phyloP scores from a whole-genome alignment of 2,888 invertebrate genomes.

The Stenodema calcarata region DNA sequence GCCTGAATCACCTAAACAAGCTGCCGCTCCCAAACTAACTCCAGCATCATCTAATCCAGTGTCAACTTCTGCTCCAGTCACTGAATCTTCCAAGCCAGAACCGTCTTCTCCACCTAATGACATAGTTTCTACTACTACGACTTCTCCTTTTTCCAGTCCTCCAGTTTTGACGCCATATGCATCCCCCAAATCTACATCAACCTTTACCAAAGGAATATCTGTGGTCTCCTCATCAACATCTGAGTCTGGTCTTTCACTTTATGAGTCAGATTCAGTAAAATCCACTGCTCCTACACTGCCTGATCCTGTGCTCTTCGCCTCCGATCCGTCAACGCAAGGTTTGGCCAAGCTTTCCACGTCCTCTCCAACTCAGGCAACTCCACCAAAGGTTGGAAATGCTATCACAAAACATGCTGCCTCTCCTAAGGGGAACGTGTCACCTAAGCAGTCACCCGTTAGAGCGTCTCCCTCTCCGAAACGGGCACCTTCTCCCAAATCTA shows the following conservation, averaged over 20 bases:
- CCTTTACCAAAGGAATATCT: background rate
- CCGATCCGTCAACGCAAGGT: background rate
- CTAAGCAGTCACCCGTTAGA: background rate
- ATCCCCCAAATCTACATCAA: background rate
- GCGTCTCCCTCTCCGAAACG: background rate
- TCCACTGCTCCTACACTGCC: background rate
- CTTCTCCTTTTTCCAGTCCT: background rate
- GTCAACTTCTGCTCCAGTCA: background rate
- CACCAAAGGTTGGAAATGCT: background rate
- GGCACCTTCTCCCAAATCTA: background rate
- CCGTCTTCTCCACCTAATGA: background rate
- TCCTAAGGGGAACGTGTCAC: background rate
- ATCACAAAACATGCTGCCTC: background rate
- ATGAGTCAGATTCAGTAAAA: background rate
- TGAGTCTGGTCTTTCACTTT: background rate
- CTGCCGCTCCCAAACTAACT: background rate
- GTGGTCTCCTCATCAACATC: background rate
- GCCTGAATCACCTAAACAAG: background rate
- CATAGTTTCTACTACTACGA: background rate
- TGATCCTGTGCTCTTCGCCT: background rate
- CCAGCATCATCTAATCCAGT: background rate
- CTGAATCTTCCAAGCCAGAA: background rate
- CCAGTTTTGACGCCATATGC: background rate
- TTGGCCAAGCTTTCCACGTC: background rate
- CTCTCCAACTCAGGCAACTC: background rate